A percentile compares a stretch with the other conserved stretches of the same genome.
Evolutionary conservation across 2,888 invertebrate genomes (phyloP).

Genomic region (Gymnocheta viridis): DNA sequence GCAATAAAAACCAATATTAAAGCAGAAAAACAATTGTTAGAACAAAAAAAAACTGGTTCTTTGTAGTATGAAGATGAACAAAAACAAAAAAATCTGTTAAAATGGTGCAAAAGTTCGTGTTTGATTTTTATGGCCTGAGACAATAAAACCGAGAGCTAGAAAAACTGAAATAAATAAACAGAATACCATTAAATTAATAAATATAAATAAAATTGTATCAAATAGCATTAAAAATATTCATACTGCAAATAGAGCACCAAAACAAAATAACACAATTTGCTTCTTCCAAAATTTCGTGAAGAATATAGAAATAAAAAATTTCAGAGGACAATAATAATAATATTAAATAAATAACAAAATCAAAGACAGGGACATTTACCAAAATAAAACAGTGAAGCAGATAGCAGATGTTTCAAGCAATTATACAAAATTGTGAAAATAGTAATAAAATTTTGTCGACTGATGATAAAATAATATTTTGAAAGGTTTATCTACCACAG

Average conservation of each 20-base stretch:
- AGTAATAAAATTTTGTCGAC: neutral
- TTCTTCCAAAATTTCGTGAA: conserved; percentile 1
- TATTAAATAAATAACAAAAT: neutral
- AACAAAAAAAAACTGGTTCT: conserved; percentile 2
- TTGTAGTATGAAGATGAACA: neutral
- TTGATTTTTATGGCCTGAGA: conserved; percentile 51
- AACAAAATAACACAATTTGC: conserved; percentile 10
- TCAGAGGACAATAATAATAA: neutral
- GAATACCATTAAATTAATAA: conserved; percentile 46
- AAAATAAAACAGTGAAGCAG: neutral
- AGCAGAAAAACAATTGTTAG: neutral
- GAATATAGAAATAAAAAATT: conserved; percentile 11
- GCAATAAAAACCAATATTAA: conserved; percentile 50
- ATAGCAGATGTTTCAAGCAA: neutral
- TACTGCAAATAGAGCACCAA: neutral
- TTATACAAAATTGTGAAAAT: neutral
- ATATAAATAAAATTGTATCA: conserved; percentile 1
- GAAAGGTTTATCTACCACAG: neutral
- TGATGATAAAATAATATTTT: neutral
- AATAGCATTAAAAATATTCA: conserved; percentile 20
- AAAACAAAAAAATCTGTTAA: conserved; percentile 54
- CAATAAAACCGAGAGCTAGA: conserved; percentile 47
- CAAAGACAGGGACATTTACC: too few species aligned
- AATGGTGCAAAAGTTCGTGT: conserved; percentile 50
- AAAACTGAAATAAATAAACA: conserved; percentile 30